Evolutionary conservation across 1,140 invertebrate genomes (phyloP), one percentile per base, ranked within the genome.

Genomic region (Drosophila nannoptera): DNA sequence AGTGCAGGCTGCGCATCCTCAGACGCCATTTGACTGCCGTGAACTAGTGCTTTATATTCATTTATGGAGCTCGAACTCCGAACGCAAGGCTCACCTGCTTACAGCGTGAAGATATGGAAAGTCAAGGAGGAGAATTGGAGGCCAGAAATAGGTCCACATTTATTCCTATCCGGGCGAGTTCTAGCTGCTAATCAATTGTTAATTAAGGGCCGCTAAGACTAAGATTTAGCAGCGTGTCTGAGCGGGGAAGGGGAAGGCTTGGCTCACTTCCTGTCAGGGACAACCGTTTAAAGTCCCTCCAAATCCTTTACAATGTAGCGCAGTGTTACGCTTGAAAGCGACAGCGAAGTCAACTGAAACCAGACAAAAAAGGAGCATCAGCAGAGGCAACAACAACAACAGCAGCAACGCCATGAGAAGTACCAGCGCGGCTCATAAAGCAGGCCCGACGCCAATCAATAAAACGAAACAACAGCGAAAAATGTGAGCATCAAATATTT

Each of bases 401-500:
- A 45, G 11, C 4, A 56, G 11, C 22, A 62, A 48, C 31, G 32
- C 29, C 11, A 53, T n/a, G 31, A 40, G 32, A 33, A 52, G 11
- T 5, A 42, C 12, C n/a, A 12, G n/a, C 33, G 16, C 16, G 46
- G 40, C 65, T 66, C 81, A 86, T 86, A 86, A 77, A 80, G 67
- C 73, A 69, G 77, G 64, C 77, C 74, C 67, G 69, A 65, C 73
- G 73, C 82, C 80, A 84, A 84, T 84, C 80, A 84, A 84, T 84
- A 86, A 84, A 84, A 77, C 53, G 70, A 65, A 75, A 73, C 73
- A 73, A 72, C 61, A 75, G 52, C 58, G 58, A 68, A 72, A 75
- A 71, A 84, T 75, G 70, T 69, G 76, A 69, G 80, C 80, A 86
- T 83, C 81, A 83, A 83, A 83, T 83, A 86, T 83, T 83, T 83